A percentile compares a stretch with the other conserved stretches of the same genome.
Conservation (phyloP, 2,797 vertebrate species). For the Nasua narica region DNA sequence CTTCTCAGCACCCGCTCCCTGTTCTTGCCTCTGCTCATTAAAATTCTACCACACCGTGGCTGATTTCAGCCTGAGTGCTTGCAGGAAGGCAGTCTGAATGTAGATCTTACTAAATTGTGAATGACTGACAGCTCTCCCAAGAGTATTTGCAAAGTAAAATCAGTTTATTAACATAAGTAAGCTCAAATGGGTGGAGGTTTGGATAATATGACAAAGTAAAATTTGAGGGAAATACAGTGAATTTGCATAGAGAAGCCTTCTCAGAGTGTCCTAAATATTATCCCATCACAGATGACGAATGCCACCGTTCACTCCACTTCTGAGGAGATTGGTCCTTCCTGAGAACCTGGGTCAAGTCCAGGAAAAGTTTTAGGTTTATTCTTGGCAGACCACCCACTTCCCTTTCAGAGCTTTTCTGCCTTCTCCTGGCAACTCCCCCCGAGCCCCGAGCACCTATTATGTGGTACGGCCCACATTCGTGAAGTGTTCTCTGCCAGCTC, state of each 20-base stretch:
- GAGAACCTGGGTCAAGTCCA: neutral
- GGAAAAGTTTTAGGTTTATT: neutral
- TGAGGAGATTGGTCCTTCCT: neutral
- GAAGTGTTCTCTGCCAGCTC: neutral
- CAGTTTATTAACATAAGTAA: slow-evolving; percentile 35
- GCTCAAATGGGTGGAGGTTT: slow-evolving; percentile 7
- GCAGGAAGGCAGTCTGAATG: slow-evolving; percentile 1
- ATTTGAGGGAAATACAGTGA: neutral
- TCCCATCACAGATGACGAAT: neutral
- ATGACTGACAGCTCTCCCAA: slow-evolving; percentile 52
- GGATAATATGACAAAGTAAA: slow-evolving; percentile 10
- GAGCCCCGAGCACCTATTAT: neutral
- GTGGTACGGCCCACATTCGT: neutral
- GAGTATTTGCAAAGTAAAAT: slow-evolving; percentile 21
- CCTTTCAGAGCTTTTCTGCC: neutral
- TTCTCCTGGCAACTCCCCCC: neutral
- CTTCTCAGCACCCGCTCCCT: neutral
- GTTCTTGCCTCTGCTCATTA: slow-evolving; percentile 7
- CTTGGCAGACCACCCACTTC: neutral
- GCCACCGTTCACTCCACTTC: neutral
- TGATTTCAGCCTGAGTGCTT: neutral
- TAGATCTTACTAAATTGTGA: slow-evolving; percentile 26
- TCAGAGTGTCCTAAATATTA: neutral
- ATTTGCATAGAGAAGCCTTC: neutral
- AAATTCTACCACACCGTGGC: neutral